These are phyloP conservation scores for Acipenser oxyrinchus DNA, from an alignment of 2,797 vertebrate genomes.

Conservation along the genomic window DNA sequence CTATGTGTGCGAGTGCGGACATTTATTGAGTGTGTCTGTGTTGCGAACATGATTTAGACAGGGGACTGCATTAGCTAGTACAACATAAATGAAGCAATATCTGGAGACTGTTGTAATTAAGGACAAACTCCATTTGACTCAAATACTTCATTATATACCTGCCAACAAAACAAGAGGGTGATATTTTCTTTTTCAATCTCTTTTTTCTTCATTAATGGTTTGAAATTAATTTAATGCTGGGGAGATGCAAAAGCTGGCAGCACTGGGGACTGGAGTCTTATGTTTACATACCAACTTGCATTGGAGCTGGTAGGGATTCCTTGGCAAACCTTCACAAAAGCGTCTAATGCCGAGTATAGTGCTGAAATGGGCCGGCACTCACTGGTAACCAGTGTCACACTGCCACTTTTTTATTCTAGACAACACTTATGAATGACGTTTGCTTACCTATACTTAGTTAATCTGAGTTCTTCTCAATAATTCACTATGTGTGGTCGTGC, in stretches of 20 bases:
- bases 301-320: constrained; percentile 20
- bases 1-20: constrained; percentile 6
- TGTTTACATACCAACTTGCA: constrained; percentile 8
- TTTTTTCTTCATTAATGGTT: constrained; percentile 56
- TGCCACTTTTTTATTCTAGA: too few relatives aligned
- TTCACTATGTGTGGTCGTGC: too few relatives aligned
- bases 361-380: too few relatives aligned
- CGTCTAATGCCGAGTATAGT: too few relatives aligned
- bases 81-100: constrained; percentile 59
- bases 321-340: too few relatives aligned
- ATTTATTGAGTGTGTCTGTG: constrained; percentile 27
- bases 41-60: constrained; percentile 26
- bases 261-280: constrained; percentile 22
- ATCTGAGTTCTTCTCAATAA: too few relatives aligned
- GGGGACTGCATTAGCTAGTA: constrained; percentile 45
- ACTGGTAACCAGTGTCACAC: too few relatives aligned
- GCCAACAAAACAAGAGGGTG: constrained; percentile 57
- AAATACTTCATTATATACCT: constrained; percentile 62
- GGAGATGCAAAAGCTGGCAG: constrained; percentile 28
- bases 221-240: constrained; percentile 55
- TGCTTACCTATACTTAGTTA: too few relatives aligned
- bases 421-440: too few relatives aligned
- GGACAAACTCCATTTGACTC: constrained; percentile 61
- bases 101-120: constrained; percentile 63
- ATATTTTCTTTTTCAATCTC: constrained; percentile 58